Evolutionary conservation across 2,797 vertebrate species (phyloP).

Genomic region (Centroberyx gerrardi): DNA sequence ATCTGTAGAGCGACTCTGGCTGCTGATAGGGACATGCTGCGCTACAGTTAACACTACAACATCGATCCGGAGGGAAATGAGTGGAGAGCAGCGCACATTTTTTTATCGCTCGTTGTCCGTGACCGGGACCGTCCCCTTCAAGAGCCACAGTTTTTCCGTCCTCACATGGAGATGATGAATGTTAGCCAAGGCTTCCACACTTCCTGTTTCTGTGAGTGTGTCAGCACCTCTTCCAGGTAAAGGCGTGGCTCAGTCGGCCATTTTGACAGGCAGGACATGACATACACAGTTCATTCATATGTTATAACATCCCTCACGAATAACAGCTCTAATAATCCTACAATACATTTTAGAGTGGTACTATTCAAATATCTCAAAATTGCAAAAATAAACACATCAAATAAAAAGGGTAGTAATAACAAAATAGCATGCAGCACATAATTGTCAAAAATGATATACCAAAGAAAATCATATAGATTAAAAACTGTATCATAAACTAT

Average conservation of each 20-base stretch:
- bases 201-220: conserved; percentile 52
- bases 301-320: fast-evolving
- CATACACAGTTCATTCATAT: background rate
- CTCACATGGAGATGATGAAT: background rate
- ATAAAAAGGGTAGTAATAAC: too few species aligned
- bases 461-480: too few species aligned
- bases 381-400: background rate
- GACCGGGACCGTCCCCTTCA: background rate
- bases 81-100: conserved; percentile 12
- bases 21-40: conserved; percentile 52
- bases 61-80: conserved; percentile 15
- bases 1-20: conserved; percentile 6
- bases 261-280: conserved; percentile 40
- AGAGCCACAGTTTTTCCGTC: conserved; percentile 22
- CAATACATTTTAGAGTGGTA: too few species aligned
- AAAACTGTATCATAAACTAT: too few species aligned
- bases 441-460: too few species aligned
- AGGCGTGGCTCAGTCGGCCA: conserved; percentile 56
- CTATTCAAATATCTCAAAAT: background rate
- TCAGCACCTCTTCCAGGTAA: background rate
- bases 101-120: conserved; percentile 12
- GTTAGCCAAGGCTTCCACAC: background rate
- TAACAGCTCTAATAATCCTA: background rate
- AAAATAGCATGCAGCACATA: too few species aligned
- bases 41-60: background rate